Conservation (phyloP, 2,888 invertebrate genomes). For the Pammene fasciana region DNA sequence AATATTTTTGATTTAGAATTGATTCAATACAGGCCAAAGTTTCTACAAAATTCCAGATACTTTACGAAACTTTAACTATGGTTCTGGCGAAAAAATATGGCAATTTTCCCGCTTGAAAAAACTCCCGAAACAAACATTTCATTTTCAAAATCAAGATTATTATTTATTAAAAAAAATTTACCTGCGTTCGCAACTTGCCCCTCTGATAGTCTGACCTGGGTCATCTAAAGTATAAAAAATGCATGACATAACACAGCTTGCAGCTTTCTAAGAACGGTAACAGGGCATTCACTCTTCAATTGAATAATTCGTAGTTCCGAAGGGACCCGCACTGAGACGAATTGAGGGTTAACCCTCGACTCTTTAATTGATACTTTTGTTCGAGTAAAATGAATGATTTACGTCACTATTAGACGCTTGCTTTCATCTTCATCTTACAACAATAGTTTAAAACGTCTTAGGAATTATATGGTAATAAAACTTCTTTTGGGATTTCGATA, state of each 20-base stretch:
- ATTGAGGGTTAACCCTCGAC: conserved; percentile 54
- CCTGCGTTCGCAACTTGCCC: no score
- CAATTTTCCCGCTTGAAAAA: no score
- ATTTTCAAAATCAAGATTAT: no score
- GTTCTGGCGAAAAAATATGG: no score
- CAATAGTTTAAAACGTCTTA: no score
- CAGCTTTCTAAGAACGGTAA: conserved; percentile 38
- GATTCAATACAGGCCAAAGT: no score
- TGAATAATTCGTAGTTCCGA: conserved; percentile 50
- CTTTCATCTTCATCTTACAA: not conserved
- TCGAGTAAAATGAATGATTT: conserved; percentile 38
- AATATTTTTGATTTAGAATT: no score
- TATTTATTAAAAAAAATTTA: no score
- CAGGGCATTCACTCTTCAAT: conserved; percentile 56
- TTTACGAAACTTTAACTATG: no score
- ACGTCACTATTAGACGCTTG: conserved; percentile 3
- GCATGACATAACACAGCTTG: not conserved
- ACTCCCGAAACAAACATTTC: no score
- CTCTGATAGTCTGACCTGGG: not conserved
- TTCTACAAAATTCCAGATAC: no score
- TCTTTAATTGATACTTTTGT: conserved; percentile 51
- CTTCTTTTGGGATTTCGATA: no score
- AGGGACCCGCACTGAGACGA: conserved; percentile 54
- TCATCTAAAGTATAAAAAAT: not conserved
- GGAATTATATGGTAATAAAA: not conserved